Evolutionary conservation across 2,113 vertebrate genomes (phyloP), one percentile per base, ranked within the genome.

Genomic region (Engystomops pustulosus): DNA sequence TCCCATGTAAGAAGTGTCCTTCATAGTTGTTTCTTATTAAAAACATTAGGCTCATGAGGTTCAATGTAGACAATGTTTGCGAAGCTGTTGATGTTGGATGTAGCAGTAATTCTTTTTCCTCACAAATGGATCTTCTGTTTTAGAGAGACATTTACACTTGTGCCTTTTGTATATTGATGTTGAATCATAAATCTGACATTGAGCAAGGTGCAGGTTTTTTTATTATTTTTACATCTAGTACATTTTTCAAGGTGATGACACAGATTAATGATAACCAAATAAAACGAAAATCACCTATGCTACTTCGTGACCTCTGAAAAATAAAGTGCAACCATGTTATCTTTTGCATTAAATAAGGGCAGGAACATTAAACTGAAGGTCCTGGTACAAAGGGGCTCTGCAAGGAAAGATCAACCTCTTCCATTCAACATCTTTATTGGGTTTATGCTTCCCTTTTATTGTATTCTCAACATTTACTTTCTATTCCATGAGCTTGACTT

Each of bases 251-350:
- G 34, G 51, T 58, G 47, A 51, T 58, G 49, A 77, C 75, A 34
- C 49, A 77, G 32, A 77, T 58, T 58, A 77, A 41, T n/a, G n/a
- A 77, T 58, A 58, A 58, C 51, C 51, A 77, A 77, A 77, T 55
- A 55, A 77, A 58, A 58, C 51, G 20, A 58, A 41, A 77, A 38
- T 41, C 41, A 45, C 69, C 23, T 36, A 38, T 77, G 74, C 51
- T 55, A 8, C 45, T 34, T n/a, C 34, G 25, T 77, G 18, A 38
- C 32, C 51, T 49, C 82, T 55, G 47, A 6, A 12, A n/a, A 78
- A 20, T 23, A 51, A 68, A 84, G n/a, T 25, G 45, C 51, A 38
- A 17, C 49, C 27, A 32, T 51, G 32, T 69, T 49, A 69, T 70
- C 27, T 53, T 38, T n/a, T 58, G 62, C 47, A 25, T 36, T 27